Percentiles rank a stretch among this genome's conserved stretches.
Conservation (phyloP, 2,113 vertebrate species). For the Donacobius atricapilla region DNA sequence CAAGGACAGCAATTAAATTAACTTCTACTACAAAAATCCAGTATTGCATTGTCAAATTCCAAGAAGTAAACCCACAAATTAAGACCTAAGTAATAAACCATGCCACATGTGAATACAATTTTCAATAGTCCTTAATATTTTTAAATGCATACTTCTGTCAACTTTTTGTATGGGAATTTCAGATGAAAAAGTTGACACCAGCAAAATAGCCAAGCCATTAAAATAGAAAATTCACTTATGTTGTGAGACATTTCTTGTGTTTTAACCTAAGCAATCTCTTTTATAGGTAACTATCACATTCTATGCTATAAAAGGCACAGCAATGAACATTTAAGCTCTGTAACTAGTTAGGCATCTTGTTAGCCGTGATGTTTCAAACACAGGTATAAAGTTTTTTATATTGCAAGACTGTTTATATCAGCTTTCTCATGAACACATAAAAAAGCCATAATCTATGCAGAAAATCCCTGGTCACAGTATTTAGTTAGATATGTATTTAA, state of each 20-base stretch:
- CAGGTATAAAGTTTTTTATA: background rate
- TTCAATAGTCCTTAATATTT: background rate
- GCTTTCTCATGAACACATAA: background rate
- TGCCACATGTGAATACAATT: background rate
- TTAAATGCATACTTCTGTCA: background rate
- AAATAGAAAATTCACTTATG: background rate
- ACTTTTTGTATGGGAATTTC: background rate
- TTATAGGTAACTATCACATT: background rate
- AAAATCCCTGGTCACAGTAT: background rate
- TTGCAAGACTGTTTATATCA: background rate
- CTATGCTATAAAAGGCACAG: background rate
- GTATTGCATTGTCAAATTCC: background rate
- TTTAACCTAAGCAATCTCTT: background rate
- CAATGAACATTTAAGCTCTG: background rate
- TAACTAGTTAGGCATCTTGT: background rate
- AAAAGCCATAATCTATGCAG: background rate
- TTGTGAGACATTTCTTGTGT: background rate
- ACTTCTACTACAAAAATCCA: background rate
- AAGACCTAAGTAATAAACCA: background rate
- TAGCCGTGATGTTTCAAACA: background rate
- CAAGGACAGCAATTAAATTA: background rate
- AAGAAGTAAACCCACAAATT: background rate
- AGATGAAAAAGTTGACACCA: background rate
- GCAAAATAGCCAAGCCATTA: background rate
- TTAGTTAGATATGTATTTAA: background rate